These are phyloP conservation scores for Falcunculus frontatus DNA, from an alignment of 2,113 vertebrate species.

Conservation along the genomic window DNA sequence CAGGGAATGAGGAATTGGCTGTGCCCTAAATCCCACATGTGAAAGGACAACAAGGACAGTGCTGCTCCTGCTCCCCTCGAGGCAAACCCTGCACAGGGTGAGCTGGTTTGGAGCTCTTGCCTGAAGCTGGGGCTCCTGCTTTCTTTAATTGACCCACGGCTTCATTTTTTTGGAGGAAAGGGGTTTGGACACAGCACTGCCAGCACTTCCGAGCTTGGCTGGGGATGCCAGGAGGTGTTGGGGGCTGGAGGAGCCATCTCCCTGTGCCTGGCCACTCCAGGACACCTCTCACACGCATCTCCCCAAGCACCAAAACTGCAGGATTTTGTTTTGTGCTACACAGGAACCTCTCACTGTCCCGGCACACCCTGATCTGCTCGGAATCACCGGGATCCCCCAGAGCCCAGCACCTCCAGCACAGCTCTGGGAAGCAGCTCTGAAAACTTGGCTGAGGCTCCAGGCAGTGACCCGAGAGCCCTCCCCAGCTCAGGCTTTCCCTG, in stretches of 20 bases:
- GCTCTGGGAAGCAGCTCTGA: neutral
- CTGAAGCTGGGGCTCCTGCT: neutral
- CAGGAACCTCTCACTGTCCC: neutral
- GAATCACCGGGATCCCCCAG: neutral
- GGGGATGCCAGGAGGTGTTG: accelerated
- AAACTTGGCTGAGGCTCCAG: neutral
- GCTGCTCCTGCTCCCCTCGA: neutral
- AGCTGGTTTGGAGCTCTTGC: neutral
- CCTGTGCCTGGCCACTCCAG: neutral
- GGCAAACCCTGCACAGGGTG: neutral
- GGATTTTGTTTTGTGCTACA: accelerated
- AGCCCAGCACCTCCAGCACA: neutral
- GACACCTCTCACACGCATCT: neutral
- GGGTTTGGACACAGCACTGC: neutral
- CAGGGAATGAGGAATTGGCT: neutral
- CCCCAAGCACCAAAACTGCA: neutral
- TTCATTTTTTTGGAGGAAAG: neutral
- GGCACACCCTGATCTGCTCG: accelerated
- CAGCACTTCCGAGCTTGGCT: neutral
- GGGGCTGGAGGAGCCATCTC: neutral
- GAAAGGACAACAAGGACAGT: neutral
- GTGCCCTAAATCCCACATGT: neutral
- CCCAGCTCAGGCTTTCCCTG: neutral
- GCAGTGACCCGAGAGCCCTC: neutral
- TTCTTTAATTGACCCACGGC: accelerated